Conservation (phyloP, 2,113 vertebrate species). For the Malurus cyaneus region DNA sequence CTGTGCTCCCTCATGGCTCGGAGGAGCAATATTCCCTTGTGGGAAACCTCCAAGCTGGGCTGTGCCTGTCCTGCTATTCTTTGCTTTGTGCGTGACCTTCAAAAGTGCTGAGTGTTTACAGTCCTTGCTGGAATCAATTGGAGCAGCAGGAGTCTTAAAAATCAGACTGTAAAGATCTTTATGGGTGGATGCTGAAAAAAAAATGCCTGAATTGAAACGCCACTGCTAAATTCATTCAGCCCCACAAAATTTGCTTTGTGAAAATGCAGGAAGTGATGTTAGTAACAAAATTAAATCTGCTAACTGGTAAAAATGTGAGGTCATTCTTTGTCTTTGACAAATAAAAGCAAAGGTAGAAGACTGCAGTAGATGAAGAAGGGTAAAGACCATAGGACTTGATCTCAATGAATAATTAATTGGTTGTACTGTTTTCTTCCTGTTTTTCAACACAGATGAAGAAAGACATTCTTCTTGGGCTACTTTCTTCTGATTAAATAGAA, state of each 20-base stretch:
- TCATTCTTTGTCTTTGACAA: not conserved
- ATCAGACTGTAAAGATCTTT: not conserved
- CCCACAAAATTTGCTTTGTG: not conserved
- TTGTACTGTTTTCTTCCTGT: not conserved
- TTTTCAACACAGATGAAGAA: not conserved
- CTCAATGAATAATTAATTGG: not conserved
- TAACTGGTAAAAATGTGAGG: not conserved
- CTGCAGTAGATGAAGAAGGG: not conserved
- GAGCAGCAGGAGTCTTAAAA: not conserved
- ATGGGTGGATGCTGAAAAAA: not conserved
- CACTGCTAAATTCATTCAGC: not conserved
- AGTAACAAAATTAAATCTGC: not conserved
- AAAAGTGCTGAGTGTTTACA: not conserved
- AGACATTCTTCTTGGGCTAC: not conserved
- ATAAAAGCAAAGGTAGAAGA: not conserved
- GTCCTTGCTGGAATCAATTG: not conserved
- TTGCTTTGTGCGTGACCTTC: not conserved
- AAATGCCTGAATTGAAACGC: not conserved
- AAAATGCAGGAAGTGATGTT: not conserved
- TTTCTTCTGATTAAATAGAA: not conserved
- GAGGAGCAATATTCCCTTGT: not conserved
- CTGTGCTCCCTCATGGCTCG: accelerated
- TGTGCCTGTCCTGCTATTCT: not conserved
- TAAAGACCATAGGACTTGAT: not conserved
- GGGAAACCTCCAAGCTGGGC: not conserved